Conservation (phyloP, 2,888 invertebrate species). For the Mythimna pallens region DNA sequence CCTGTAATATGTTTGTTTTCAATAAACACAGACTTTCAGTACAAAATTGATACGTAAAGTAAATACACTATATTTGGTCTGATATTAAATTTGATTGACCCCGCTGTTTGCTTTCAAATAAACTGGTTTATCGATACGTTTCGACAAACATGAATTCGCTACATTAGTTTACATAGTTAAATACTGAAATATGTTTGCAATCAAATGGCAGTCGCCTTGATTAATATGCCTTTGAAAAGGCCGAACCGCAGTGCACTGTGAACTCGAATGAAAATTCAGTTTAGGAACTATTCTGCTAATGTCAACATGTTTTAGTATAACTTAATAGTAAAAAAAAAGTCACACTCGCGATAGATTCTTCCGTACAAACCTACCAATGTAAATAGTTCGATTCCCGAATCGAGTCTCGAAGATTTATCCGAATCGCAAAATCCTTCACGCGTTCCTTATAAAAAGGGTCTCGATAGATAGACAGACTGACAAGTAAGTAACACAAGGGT, state of each 20-base stretch:
- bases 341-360: no score
- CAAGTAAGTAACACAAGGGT: no score
- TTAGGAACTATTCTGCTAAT: neutral
- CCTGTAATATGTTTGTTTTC: conserved; percentile 9
- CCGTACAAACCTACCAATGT: no score
- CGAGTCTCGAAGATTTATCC: no score
- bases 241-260: neutral
- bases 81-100: conserved; percentile 33
- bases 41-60: conserved; percentile 12
- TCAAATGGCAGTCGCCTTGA: conserved; percentile 31
- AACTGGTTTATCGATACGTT: conserved; percentile 23
- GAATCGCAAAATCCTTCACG: no score
- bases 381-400: no score
- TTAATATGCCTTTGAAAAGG: conserved; percentile 11
- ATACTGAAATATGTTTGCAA: conserved; percentile 32
- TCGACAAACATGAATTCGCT: conserved; percentile 25
- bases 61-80: conserved; percentile 26
- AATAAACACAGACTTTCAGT: conserved; percentile 17
- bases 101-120: conserved; percentile 26
- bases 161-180: conserved; percentile 23
- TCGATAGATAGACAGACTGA: no score
- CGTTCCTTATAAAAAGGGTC: no score
- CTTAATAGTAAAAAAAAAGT: no score
- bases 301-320: neutral
- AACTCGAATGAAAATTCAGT: neutral